Evolutionary conservation across 2,797 vertebrate species (phyloP), one percentile per base, ranked within the genome.

Genomic region (Pterois miles): DNA sequence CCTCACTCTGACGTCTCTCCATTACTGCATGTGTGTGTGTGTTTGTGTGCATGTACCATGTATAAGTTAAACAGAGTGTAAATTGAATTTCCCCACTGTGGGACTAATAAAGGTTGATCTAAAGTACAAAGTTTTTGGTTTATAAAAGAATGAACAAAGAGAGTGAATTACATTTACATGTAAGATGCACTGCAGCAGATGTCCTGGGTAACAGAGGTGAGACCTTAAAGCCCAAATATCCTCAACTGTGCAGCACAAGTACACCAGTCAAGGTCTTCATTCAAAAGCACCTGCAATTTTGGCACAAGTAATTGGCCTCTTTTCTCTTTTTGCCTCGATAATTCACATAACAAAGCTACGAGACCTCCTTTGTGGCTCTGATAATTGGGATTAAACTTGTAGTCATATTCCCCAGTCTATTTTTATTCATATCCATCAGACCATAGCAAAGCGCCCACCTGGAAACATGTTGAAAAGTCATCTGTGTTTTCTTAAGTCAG

Each of bases 301-400:
- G 62, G 8, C 25, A n/a, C 25, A 50, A 52, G 71, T 84, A 84
- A 84, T 84, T 79, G 76, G 65, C 25, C 65, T 75, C 66, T 65
- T 75, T 52, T 68, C 63, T 65, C 36, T 34, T 59, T 76, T 50
- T 13, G 36, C 12, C 58, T 60, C 50, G 46, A 66, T 64, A 57
- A 56, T n/a, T n/a, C n/a, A n/a, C n/a, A n/a, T n/a, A n/a, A n/a
- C n/a, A 29, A 75, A 57, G 57, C 25, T 36, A 48, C 6, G 25
- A 48, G 27, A 33, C 16, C 46, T 29, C 22, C 50, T 65, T 38
- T 29, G 33, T 16, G 53, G 22, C 46, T 78, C 57, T 16, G 38
- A 23, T 75, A 65, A 81, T 65, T 78, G 25, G 66, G 38, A 75
- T 74, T 75, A 22, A 56, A 48, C 2, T 16, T 62, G 53, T 16